A percentile compares a stretch with the other conserved stretches of the same genome.
These are phyloP conservation scores for Actinernus sp. DNA, from an alignment of 92 coral and sea anemone genomes.

Conservation along the genomic window DNA sequence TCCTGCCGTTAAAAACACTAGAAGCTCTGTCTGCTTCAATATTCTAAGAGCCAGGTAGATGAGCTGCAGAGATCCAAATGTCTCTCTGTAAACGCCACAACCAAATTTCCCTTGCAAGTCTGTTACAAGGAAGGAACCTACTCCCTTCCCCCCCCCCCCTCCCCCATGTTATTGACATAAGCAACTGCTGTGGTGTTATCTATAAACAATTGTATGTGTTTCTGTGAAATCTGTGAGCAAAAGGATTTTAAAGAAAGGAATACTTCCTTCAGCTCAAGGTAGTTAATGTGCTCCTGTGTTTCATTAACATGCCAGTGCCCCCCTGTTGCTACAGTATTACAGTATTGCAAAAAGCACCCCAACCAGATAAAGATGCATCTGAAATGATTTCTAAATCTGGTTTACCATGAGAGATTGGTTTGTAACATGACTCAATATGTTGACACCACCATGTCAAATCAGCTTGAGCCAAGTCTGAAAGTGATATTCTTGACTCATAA, in stretches of 20 bases:
- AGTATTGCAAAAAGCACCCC: not conserved
- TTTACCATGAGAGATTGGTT: not conserved
- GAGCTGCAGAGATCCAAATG: no score
- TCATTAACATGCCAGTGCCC: no score
- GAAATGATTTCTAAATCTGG: not conserved
- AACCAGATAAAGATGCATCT: not conserved
- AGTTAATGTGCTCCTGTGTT: not conserved
- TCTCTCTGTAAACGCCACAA: not conserved
- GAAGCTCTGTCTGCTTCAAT: slow-evolving; percentile 1
- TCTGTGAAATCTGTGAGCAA: no score
- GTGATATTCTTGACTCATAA: not conserved
- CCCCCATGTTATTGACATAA: slow-evolving; percentile 4
- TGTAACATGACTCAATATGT: not conserved
- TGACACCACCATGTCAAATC: not conserved
- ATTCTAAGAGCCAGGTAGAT: not conserved
- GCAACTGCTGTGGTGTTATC: slow-evolving; percentile 4
- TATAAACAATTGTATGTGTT: not conserved
- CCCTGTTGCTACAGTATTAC: no score
- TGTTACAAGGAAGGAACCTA: not conserved
- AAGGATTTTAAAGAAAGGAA: not conserved
- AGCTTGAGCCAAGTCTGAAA: not conserved
- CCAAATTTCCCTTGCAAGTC: not conserved
- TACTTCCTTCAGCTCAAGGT: not conserved
- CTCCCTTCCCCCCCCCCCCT: not conserved
- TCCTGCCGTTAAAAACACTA: no score